Percentiles rank a stretch among this genome's conserved stretches.
phyloP scores from a whole-genome alignment of 37 sponge, comb jelly and placozoan genomes.

The Dysidea cf. avara region DNA sequence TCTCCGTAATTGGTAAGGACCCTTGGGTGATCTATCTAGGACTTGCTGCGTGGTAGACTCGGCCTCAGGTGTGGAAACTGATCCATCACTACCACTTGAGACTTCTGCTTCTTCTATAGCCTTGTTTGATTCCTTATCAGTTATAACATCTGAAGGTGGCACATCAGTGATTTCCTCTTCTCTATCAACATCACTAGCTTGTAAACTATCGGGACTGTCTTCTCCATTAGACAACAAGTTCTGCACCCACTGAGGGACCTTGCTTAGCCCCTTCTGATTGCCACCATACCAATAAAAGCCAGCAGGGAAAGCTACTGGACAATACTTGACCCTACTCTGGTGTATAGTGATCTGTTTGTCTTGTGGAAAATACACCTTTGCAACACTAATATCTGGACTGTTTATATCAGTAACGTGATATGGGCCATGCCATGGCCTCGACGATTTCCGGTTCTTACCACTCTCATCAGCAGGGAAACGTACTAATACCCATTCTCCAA shows the following conservation, averaged over 20 bases:
- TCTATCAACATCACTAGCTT: too few species aligned
- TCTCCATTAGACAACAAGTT: too few species aligned
- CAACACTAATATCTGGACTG: constrained; percentile 27
- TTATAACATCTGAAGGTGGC: too few species aligned
- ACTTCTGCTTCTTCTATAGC: too few species aligned
- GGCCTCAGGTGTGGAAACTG: too few species aligned
- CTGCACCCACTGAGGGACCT: constrained; percentile 40
- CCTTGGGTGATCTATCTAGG: too few species aligned
- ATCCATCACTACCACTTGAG: too few species aligned
- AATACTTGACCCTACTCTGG: constrained; percentile 17
- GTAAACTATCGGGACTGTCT: too few species aligned
- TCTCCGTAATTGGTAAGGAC: too few species aligned
- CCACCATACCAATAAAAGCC: constrained; percentile 51
- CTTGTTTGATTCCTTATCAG: too few species aligned
- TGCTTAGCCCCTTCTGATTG: background rate
- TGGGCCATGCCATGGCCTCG: constrained; percentile 42
- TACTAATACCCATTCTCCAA: constrained; percentile 42
- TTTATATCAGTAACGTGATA: background rate
- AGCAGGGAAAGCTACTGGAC: constrained; percentile 33
- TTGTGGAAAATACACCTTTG: constrained; percentile 39
- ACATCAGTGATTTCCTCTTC: too few species aligned
- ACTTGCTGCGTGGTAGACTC: too few species aligned
- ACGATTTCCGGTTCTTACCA: constrained; percentile 31
- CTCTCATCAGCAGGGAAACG: constrained; percentile 38
- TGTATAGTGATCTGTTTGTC: constrained; percentile 39